A percentile compares a stretch with the other conserved stretches of the same genome.
These are phyloP conservation scores for Candidula unifasciata DNA, from an alignment of 2,888 invertebrate genomes.

Conservation along the genomic window DNA sequence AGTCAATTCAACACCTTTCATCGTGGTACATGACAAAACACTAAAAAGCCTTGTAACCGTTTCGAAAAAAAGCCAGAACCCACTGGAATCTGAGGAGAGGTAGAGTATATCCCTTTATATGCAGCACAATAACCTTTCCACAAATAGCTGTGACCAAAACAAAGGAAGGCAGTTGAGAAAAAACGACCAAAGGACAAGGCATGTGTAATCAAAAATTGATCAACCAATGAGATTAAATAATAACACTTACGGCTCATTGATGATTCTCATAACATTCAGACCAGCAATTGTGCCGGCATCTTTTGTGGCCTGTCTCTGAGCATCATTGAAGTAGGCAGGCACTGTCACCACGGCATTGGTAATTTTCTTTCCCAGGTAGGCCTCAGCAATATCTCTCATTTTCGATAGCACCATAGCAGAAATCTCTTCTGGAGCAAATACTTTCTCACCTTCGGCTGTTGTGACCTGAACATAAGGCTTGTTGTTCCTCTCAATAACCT, in stretches of 20 bases:
- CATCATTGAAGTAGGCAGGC: slow-evolving; percentile 99
- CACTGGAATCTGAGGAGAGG: no score
- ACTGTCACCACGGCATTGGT: slow-evolving; percentile 94
- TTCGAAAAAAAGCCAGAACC: no score
- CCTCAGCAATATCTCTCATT: slow-evolving; percentile 99
- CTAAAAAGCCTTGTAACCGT: no score
- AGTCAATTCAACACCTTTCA: no score
- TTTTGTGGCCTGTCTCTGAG: slow-evolving; percentile 98
- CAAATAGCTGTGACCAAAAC: no score
- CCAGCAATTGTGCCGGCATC: slow-evolving; percentile 98
- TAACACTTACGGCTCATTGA: slow-evolving; percentile 86
- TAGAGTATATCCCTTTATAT: no score
- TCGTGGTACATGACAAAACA: no score
- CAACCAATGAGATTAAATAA: background rate
- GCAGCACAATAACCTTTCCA: no score
- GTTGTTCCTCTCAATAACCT: slow-evolving; percentile 87
- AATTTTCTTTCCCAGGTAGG: slow-evolving; percentile 95
- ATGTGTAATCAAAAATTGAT: background rate
- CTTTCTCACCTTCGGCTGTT: slow-evolving; percentile 80
- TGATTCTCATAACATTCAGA: slow-evolving; percentile 94
- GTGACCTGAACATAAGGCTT: slow-evolving; percentile 92
- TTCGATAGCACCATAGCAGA: slow-evolving; percentile 98
- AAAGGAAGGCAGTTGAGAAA: no score
- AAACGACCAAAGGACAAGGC: background rate
- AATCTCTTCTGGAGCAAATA: slow-evolving; percentile 98